Percentiles rank a stretch among this genome's conserved stretches.
phyloP scores from a whole-genome alignment of 2,113 vertebrate species.

The Neofelis nebulosa region DNA sequence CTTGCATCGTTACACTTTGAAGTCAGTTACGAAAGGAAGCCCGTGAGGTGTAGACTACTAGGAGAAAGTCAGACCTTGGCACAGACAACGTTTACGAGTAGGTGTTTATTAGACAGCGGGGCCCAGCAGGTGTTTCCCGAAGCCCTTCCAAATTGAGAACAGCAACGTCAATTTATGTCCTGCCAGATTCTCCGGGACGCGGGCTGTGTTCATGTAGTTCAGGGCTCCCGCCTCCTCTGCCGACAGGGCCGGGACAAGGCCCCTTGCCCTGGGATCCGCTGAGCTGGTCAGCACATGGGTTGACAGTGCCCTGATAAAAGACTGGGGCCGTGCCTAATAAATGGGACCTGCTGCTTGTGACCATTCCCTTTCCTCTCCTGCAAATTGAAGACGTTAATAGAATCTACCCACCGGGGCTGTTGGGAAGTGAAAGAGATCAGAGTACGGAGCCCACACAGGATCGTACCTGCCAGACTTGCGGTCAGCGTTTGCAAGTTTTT shows the following conservation, averaged over 20 bases:
- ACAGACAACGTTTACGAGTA: background rate
- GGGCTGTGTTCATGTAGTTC: accelerated
- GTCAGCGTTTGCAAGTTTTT: too few relatives aligned
- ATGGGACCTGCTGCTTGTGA: background rate
- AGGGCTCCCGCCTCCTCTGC: background rate
- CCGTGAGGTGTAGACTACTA: too few relatives aligned
- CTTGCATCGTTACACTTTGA: background rate
- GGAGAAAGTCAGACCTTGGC: background rate
- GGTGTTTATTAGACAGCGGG: background rate
- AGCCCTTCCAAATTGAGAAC: accelerated
- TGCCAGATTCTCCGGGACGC: background rate
- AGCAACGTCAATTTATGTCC: too few relatives aligned
- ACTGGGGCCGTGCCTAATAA: background rate
- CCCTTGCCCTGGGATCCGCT: accelerated
- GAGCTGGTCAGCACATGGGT: accelerated
- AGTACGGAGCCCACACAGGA: too few relatives aligned
- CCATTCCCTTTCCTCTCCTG: background rate
- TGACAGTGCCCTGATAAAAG: too few relatives aligned
- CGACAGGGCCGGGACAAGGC: too few relatives aligned
- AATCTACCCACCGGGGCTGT: background rate
- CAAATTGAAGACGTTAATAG: background rate
- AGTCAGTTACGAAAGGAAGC: background rate
- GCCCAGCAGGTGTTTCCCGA: too few relatives aligned
- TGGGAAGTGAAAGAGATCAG: background rate
- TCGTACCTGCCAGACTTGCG: accelerated